Evolutionary conservation across 2,797 vertebrate genomes (phyloP).

Genomic region (Acanthurus leucopareius): DNA sequence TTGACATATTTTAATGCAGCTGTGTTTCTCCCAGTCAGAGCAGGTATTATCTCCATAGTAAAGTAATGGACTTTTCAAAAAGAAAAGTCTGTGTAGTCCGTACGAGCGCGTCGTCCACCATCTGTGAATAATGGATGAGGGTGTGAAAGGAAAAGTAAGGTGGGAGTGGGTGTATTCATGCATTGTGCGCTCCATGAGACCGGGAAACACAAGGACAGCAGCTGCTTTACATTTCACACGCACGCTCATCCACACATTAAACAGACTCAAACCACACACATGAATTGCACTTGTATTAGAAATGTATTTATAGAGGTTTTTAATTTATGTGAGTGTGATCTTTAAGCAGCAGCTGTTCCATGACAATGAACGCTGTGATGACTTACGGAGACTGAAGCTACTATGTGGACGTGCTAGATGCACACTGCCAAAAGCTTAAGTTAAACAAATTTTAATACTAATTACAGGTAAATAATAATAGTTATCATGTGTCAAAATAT

Average conservation of each 20-base stretch:
- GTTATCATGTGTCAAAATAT: conserved; percentile 2
- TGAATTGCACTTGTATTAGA: neutral
- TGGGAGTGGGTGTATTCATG: conserved; percentile 65
- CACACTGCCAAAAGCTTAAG: neutral
- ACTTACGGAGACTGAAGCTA: conserved; percentile 13
- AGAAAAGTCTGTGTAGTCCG: conserved; percentile 45
- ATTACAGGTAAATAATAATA: neutral
- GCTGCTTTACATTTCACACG: conserved; percentile 21
- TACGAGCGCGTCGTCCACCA: conserved; percentile 57
- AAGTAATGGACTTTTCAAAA: conserved; percentile 27
- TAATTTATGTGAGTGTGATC: neutral
- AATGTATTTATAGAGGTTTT: neutral
- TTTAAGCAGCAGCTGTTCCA: conserved; percentile 11
- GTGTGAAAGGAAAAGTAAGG: conserved; percentile 68
- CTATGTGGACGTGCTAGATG: neutral
- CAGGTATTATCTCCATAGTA: conserved; percentile 66
- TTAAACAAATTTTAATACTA: neutral
- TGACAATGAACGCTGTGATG: neutral
- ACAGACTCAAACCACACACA: neutral
- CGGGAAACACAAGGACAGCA: conserved; percentile 38
- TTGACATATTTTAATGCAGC: conserved; percentile 71
- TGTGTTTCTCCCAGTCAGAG: conserved; percentile 61
- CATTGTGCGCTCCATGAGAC: conserved; percentile 45
- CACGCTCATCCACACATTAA: conserved; percentile 1
- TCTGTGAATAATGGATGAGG: conserved; percentile 79